A percentile compares a stretch with the other conserved stretches of the same genome.
Conservation (phyloP, 2,888 invertebrate species). For the Athrips mouffetella region DNA sequence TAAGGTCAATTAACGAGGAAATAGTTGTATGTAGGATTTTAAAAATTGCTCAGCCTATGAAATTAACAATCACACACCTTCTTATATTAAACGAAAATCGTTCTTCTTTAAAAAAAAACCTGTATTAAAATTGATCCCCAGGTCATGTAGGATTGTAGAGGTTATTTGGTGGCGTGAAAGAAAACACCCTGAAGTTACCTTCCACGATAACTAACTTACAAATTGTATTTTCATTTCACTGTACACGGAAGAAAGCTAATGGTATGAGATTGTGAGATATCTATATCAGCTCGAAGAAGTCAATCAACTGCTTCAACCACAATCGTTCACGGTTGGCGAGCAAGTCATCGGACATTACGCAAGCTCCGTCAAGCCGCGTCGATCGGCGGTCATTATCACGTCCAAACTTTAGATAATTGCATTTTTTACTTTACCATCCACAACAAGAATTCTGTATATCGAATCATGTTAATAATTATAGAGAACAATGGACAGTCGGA, state of each 20-base stretch:
- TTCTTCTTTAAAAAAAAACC: too few relatives aligned
- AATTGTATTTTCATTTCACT: too few relatives aligned
- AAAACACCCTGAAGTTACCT: too few relatives aligned
- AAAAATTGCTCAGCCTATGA: too few relatives aligned
- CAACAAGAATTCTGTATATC: neutral
- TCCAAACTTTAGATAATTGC: slow-evolving; percentile 21
- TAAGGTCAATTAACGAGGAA: too few relatives aligned
- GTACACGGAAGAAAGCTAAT: too few relatives aligned
- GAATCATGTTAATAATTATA: slow-evolving; percentile 14
- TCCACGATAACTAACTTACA: too few relatives aligned
- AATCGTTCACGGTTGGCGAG: slow-evolving; percentile 8
- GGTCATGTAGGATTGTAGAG: neutral
- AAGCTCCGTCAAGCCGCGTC: slow-evolving; percentile 41
- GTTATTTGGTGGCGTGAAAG: too few relatives aligned
- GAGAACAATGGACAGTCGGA: slow-evolving; percentile 10
- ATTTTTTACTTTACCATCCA: too few relatives aligned
- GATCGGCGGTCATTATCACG: slow-evolving; percentile 56
- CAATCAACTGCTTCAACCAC: slow-evolving; percentile 2
- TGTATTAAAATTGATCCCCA: neutral
- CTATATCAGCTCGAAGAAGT: neutral
- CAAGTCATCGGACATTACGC: slow-evolving; percentile 15
- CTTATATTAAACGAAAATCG: too few relatives aligned
- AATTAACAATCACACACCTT: too few relatives aligned
- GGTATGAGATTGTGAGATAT: neutral
- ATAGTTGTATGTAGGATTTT: too few relatives aligned